phyloP scores from a whole-genome alignment of 1,140 invertebrate genomes.

The Schlechtendalia chinensis region DNA sequence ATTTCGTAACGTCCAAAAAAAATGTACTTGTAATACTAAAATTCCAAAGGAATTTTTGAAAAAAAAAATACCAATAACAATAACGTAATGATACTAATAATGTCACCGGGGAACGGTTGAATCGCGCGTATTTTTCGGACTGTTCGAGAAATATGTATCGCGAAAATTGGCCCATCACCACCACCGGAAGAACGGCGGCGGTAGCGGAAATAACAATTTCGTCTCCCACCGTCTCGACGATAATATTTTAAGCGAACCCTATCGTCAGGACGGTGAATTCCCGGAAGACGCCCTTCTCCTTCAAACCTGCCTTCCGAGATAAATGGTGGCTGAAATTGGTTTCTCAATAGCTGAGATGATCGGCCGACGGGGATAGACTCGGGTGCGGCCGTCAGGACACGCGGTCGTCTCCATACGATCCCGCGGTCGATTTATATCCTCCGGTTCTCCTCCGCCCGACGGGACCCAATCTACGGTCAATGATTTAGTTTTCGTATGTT shows the following conservation, averaged over 20 bases:
- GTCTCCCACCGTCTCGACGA: constrained; percentile 16
- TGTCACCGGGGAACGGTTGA: neutral
- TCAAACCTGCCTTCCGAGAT: constrained; percentile 38
- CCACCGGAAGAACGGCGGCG: neutral
- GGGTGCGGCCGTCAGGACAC: neutral
- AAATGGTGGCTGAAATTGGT: constrained; percentile 41
- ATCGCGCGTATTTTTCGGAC: neutral
- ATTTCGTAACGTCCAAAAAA: too few species aligned
- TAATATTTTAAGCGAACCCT: constrained; percentile 46
- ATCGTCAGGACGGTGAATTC: constrained; percentile 7
- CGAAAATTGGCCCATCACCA: constrained; percentile 26
- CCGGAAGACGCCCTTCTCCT: constrained; percentile 17
- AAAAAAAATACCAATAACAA: too few species aligned
- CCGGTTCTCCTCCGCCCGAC: neutral
- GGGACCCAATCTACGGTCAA: constrained; percentile 33
- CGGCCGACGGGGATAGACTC: constrained; percentile 40
- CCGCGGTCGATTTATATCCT: constrained; percentile 21
- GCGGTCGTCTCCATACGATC: neutral
- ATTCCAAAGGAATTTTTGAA: neutral
- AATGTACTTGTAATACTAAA: neutral
- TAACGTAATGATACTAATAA: constrained; percentile 23
- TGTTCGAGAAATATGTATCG: constrained; percentile 21
- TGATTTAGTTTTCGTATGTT: constrained; percentile 29
- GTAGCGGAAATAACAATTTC: constrained; percentile 36
- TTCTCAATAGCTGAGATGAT: constrained; percentile 42